Base-by-base conservation (phyloP, 2,797 vertebrate genomes). In the Oceanodroma leucorhoa region DNA sequence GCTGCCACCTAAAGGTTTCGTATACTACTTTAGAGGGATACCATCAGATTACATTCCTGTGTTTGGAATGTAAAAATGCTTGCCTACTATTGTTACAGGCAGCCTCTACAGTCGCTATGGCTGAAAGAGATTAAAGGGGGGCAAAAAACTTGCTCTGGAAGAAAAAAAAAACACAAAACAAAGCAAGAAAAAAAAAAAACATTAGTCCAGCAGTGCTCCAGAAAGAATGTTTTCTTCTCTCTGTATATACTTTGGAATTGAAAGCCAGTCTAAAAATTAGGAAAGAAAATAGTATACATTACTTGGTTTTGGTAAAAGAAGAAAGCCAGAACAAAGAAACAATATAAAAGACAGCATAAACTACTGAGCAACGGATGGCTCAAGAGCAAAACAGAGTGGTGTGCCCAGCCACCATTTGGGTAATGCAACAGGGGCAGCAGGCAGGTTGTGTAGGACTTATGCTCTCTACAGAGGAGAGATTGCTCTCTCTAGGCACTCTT, bases 1-100 rank as follows among this genome's bases (percentile, higher is more conserved):
- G 90, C 97, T 98, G 98, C 98, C 98, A 98, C 96, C 98, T 98
- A 98, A 98, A 98, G 98, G 98, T 97, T 96, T 95, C 43, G 66
- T 89, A 13, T 65, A 81, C 78, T 87, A 38, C 91, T 95, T 95
- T 92, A 93, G 41, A 64, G 58, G 78, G 81, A 94, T 69, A 62
- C 20, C 30, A 50, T 43, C 45, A 65, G 34, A 48, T 43, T 75
- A 22, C 20, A 46, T 43, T 53, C 48, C 32, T 6, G 3, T 32
- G 50, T 70, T 53, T 53, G 66, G 65, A 89, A 92, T 45, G 45
- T 41, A 89, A 87, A 87, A 94, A 79, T 58, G 12, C 30, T 83
- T 89, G 48, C 22, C 58, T 79, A 19, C 7, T 71, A 10, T 50
- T 30, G 6, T 51, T 95, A 85, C 22, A 77, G 55, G 22, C 66